A percentile compares a stretch with the other conserved stretches of the same genome.
Conservation (phyloP, 2,113 vertebrate species). For the Corythoichthys haematopterus region DNA sequence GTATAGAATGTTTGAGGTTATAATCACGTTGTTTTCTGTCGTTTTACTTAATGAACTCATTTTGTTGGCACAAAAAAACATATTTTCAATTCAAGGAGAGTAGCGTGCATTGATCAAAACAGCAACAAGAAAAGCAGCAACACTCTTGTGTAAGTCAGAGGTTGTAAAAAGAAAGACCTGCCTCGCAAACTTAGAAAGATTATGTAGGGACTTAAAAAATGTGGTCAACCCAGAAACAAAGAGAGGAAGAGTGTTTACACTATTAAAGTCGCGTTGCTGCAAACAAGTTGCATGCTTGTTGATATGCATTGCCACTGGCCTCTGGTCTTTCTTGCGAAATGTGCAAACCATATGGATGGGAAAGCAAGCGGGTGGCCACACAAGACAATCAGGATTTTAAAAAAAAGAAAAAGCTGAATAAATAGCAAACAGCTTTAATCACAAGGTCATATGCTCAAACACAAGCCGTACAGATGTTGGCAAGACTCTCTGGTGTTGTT, state of each 20-base stretch:
- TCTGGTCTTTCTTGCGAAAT: background rate
- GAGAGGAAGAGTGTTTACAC: background rate
- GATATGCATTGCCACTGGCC: background rate
- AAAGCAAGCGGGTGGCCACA: background rate
- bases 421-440: background rate
- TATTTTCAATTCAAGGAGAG: conserved; percentile 7
- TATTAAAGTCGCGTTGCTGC: background rate
- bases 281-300: background rate
- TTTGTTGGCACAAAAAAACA: conserved; percentile 5
- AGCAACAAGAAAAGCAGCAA: background rate
- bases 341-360: conserved; percentile 6
- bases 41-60: conserved; percentile 5
- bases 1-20: background rate
- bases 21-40: conserved; percentile 1
- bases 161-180: background rate
- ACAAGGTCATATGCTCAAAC: background rate
- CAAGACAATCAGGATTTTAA: conserved; percentile 1
- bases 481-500: background rate
- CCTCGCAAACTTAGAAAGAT: background rate
- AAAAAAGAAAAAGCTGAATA: background rate
- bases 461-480: conserved; percentile 6
- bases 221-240: background rate
- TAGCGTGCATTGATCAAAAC: background rate
- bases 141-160: background rate
- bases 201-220: background rate